Percentiles rank a stretch among this genome's conserved stretches.
These are phyloP conservation scores for Choristoneura fumiferana DNA, from an alignment of 1,140 invertebrate genomes.

Conservation along the genomic window DNA sequence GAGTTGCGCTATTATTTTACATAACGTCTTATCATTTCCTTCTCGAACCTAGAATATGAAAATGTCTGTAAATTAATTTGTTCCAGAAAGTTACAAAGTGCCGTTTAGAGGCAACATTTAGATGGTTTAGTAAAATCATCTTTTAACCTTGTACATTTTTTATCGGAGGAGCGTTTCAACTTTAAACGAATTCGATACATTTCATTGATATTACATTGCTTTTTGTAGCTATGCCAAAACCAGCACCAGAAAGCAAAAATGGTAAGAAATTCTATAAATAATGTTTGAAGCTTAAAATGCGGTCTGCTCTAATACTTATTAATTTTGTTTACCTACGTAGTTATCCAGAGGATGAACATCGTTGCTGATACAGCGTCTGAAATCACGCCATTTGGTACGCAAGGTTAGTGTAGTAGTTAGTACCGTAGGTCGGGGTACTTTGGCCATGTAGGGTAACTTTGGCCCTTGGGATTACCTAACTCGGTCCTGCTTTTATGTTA, in stretches of 20 bases:
- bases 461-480: no score
- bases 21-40: no score
- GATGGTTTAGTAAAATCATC: no score
- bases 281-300: background rate
- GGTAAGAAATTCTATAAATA: slow-evolving; percentile 38
- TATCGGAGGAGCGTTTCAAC: no score
- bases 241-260: slow-evolving; percentile 62
- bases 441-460: no score
- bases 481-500: no score
- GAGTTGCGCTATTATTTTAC: slow-evolving; percentile 41
- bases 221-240: slow-evolving; percentile 58
- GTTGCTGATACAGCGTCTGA: slow-evolving; percentile 61
- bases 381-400: slow-evolving; percentile 65
- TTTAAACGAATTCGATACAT: slow-evolving; percentile 1
- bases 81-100: no score
- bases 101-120: no score
- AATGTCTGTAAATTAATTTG: no score
- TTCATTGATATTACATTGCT: slow-evolving; percentile 21
- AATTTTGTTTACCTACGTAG: slow-evolving; percentile 34
- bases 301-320: background rate
- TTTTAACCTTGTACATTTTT: no score
- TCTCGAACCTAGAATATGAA: no score
- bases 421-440: no score
- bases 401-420: slow-evolving; percentile 47
- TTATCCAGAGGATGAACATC: slow-evolving; percentile 64